A percentile compares a stretch with the other conserved stretches of the same genome.
phyloP scores from a whole-genome alignment of 2,888 invertebrate species.

The Callosobruchus maculatus region DNA sequence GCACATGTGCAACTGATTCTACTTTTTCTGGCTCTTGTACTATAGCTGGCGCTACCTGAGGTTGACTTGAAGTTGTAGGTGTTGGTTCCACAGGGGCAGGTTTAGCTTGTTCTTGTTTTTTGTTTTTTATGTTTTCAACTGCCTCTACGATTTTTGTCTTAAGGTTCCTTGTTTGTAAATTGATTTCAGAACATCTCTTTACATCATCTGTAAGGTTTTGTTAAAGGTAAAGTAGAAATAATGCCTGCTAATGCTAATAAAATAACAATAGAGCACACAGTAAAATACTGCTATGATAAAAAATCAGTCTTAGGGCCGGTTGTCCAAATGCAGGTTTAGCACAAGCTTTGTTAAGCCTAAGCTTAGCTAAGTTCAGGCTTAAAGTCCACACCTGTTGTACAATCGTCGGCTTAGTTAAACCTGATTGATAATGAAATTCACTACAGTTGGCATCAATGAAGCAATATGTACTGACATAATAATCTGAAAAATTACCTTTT shows the following conservation, averaged over 20 bases:
- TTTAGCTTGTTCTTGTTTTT: conserved; percentile 27
- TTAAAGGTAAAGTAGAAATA: background rate
- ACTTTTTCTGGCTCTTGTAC: conserved; percentile 29
- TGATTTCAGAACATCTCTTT: background rate
- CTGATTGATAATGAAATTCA: no score
- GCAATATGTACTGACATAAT: no score
- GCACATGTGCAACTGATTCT: conserved; percentile 12
- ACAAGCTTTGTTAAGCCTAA: no score
- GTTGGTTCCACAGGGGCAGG: background rate
- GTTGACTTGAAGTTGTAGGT: conserved; percentile 1
- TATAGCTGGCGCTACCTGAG: background rate
- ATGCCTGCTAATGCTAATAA: background rate
- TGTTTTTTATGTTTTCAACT: conserved; percentile 48
- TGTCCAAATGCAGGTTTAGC: no score
- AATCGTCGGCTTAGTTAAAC: no score
- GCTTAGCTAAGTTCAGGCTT: no score
- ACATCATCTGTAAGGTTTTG: background rate
- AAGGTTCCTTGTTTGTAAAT: conserved; percentile 38
- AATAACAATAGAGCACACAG: no score
- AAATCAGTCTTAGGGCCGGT: no score
- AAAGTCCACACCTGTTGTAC: no score
- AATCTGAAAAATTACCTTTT: no score
- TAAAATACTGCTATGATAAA: no score
- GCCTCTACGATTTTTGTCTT: conserved; percentile 51
- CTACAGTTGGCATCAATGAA: no score